These are phyloP conservation scores for Bimastos eiseni DNA, from an alignment of 2,888 invertebrate species.

Conservation along the genomic window DNA sequence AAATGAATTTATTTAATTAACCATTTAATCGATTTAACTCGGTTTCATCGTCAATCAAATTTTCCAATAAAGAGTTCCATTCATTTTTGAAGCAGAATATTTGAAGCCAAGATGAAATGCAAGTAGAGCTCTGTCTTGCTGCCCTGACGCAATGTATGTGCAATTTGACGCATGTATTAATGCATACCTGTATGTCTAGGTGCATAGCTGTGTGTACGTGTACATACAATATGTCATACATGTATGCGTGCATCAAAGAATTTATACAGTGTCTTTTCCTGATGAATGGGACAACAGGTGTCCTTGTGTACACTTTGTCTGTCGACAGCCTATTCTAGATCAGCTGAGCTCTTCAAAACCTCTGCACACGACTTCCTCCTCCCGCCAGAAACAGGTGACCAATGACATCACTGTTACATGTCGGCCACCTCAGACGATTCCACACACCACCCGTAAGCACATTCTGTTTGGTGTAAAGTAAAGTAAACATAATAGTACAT, in stretches of 20 bases:
- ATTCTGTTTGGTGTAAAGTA: neutral
- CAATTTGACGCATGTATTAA: neutral
- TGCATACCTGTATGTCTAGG: neutral
- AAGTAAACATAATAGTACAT: neutral
- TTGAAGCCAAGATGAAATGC: too few relatives aligned
- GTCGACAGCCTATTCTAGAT: neutral
- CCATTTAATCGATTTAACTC: neutral
- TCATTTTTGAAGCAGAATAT: too few relatives aligned
- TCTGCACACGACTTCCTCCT: slow-evolving; percentile 20
- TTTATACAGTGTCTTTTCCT: neutral
- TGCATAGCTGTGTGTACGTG: neutral
- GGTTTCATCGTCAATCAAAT: too few relatives aligned
- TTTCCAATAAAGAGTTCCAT: too few relatives aligned
- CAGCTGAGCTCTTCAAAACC: neutral
- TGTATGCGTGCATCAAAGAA: neutral
- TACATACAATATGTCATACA: neutral
- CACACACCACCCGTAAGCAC: neutral
- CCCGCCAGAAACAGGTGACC: neutral
- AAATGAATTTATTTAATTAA: neutral
- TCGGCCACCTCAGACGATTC: neutral
- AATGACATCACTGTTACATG: neutral
- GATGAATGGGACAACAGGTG: neutral
- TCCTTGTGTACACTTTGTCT: neutral
- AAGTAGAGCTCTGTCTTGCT: neutral
- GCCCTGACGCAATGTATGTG: neutral